Evolutionary conservation across 2,797 vertebrate species (phyloP), one percentile per base, ranked within the genome.

Genomic region (Catamblyrhynchus diadema): DNA sequence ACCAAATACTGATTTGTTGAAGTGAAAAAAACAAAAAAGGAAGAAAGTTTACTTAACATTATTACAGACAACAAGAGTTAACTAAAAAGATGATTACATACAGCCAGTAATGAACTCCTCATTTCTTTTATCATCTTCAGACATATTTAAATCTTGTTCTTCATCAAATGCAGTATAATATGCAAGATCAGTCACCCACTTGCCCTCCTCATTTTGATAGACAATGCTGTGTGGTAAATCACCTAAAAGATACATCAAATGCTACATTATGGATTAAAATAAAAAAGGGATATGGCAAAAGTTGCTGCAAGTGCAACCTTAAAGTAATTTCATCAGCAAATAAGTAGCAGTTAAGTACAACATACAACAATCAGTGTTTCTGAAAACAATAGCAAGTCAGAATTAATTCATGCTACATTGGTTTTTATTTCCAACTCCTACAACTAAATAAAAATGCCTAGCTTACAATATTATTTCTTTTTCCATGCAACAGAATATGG

Each of bases 181-280:
- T 0, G 99, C 99, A 94, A 99, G 98, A 96, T 99, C 99, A 33
- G 99, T 99, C 90, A 99, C 99, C 99, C 99, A 99, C 89, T 98
- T 98, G 16, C 99, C 99, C 23, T 99, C 98, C 96, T 99, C 99
- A 94, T 99, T 99, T 97, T 99, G 99, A 96, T 99, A 99, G 75
- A 99, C 98, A 41, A 99, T 95, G 87, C 94, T 98, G 42, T 98
- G 98, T 62, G 96, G 83, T n/a, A 83, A 41, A 81, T 94, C 93
- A 62, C 22, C 94, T 96, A 69, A 72, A 97, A 96, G 28, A 89
- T 10, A 61, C 0, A 80, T 5, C 6, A 81, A 81, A 80, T 35
- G n/a, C 27, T 48, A 39, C 30, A 42, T 5, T n/a, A 78, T 35
- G 16, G 30, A 85, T 56, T 62, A 53, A 82, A 88, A 62, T 47